A percentile compares a stretch with the other conserved stretches of the same genome.
These are phyloP conservation scores for Dermolepida albohirtum DNA, from an alignment of 2,888 invertebrate species.

Conservation along the genomic window DNA sequence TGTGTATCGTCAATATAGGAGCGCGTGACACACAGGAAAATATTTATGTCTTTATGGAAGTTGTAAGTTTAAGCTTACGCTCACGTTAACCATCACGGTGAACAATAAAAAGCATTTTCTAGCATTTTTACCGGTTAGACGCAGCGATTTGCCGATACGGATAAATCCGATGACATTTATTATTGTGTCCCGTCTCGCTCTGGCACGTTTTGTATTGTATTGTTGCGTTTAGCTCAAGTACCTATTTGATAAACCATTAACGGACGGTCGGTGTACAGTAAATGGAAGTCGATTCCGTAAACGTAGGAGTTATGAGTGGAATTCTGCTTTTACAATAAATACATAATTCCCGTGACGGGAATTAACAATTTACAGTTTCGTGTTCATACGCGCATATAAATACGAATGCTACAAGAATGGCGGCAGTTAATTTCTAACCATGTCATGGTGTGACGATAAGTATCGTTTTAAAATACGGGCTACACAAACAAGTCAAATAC, in stretches of 20 bases:
- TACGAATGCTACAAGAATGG: conserved; percentile 23
- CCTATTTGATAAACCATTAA: conserved; percentile 17
- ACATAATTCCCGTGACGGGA: conserved; percentile 39
- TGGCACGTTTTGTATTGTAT: not conserved
- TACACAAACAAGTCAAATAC: conserved; percentile 23
- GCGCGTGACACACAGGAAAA: not conserved
- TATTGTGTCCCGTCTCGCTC: conserved; percentile 13
- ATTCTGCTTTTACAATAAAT: conserved; percentile 38
- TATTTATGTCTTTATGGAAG: conserved; percentile 15
- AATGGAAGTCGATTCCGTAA: conserved; percentile 28
- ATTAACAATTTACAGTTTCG: conserved; percentile 20
- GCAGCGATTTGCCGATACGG: conserved; percentile 12
- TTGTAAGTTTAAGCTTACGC: conserved; percentile 9
- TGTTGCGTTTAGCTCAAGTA: not conserved
- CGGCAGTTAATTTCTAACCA: conserved; percentile 49
- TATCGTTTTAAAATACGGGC: conserved; percentile 52
- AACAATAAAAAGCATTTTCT: conserved; percentile 10
- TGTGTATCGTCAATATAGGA: no score
- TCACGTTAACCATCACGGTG: conserved; percentile 8
- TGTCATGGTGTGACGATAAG: conserved; percentile 55
- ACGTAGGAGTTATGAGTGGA: conserved; percentile 37
- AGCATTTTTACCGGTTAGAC: no score
- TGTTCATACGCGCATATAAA: conserved; percentile 5
- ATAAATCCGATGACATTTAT: conserved; percentile 18
- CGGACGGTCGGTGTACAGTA: conserved; percentile 7